Percentiles rank a stretch among this genome's conserved stretches.
These are phyloP conservation scores for Bellardia bayeri DNA, from an alignment of 2,888 invertebrate genomes.

Conservation along the genomic window DNA sequence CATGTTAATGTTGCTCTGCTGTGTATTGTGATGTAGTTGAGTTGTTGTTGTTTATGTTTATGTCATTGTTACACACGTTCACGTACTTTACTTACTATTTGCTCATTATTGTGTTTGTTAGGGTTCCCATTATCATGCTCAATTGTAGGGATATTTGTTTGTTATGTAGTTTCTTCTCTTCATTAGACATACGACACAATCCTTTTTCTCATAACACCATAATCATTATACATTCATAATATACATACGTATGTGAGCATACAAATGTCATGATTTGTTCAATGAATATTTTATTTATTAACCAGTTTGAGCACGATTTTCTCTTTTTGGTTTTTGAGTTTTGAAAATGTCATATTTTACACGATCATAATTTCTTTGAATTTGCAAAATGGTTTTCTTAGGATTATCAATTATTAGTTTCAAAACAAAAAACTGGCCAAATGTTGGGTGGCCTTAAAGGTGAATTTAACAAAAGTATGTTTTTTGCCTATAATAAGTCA, in stretches of 20 bases:
- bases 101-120: constrained; percentile 54
- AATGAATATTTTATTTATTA: constrained; percentile 52
- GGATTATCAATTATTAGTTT: not conserved
- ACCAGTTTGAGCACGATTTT: constrained; percentile 54
- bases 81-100: constrained; percentile 34
- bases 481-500: too few relatives aligned
- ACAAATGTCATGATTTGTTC: constrained; percentile 46
- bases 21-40: constrained; percentile 7
- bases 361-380: constrained; percentile 63
- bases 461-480: too few relatives aligned
- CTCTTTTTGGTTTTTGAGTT: constrained; percentile 28
- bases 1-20: constrained; percentile 38
- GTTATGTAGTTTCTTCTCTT: constrained; percentile 19
- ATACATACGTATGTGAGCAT: constrained; percentile 4
- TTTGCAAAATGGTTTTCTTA: not conserved
- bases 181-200: constrained; percentile 47
- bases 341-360: constrained; percentile 58
- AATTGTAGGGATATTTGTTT: constrained; percentile 52
- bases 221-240: not conserved
- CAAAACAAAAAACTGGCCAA: not conserved
- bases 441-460: not conserved
- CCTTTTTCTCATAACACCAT: constrained; percentile 55
- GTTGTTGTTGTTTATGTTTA: constrained; percentile 45
- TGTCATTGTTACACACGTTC: constrained; percentile 45
- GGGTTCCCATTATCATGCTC: constrained; percentile 61